These are phyloP conservation scores for Rhinoptilus africanus DNA, from an alignment of 2,113 vertebrate genomes.

Conservation along the genomic window DNA sequence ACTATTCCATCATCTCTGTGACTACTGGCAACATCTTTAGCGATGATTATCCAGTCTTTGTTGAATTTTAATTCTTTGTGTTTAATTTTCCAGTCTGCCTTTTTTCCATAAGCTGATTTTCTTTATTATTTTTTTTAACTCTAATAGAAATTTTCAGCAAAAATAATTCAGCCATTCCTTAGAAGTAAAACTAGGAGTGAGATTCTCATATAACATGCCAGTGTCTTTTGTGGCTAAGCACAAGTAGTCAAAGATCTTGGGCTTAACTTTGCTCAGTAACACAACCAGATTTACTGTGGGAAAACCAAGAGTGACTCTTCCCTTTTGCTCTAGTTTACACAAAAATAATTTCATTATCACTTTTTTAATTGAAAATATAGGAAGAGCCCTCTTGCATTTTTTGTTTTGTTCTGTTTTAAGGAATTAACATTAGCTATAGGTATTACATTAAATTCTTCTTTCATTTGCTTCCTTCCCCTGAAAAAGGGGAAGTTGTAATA, in stretches of 20 bases:
- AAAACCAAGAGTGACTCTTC: background rate
- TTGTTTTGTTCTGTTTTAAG: background rate
- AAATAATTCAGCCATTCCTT: background rate
- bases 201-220: background rate
- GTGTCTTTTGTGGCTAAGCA: background rate
- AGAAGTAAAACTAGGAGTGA: background rate
- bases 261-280: background rate
- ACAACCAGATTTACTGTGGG: background rate
- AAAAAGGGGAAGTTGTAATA: background rate
- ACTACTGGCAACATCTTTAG: background rate
- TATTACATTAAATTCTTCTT: background rate
- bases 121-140: accelerated
- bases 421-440: background rate
- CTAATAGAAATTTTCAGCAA: background rate
- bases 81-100: background rate
- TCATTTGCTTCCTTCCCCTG: background rate
- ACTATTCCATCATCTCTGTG: background rate
- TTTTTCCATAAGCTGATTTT: background rate
- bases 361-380: background rate
- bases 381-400: background rate
- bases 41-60: background rate
- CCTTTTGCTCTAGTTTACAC: background rate
- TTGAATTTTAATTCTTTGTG: background rate
- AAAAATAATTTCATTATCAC: background rate
- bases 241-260: background rate